phyloP scores from a whole-genome alignment of 2,888 invertebrate species.

The Cataglyphis rosenhaueri region DNA sequence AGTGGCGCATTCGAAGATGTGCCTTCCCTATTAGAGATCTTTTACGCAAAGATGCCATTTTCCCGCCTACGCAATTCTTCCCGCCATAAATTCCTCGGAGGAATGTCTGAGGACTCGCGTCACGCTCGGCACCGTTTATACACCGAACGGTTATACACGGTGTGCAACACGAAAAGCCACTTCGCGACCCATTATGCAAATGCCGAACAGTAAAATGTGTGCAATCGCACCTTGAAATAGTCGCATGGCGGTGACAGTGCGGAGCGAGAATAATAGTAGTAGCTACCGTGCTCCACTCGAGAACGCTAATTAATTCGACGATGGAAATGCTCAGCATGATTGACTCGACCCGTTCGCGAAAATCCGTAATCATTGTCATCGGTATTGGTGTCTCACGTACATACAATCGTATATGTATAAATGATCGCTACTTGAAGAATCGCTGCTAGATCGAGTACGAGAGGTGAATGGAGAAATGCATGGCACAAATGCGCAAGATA shows the following conservation, averaged over 20 bases:
- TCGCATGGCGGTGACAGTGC: neutral
- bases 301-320: slow-evolving; percentile 11
- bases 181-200: slow-evolving; percentile 73
- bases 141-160: slow-evolving; percentile 22
- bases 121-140: neutral
- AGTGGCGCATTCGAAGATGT: neutral
- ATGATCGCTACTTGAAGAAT: neutral
- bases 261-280: neutral
- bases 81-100: neutral
- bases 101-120: slow-evolving; percentile 10
- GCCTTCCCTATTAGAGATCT: slow-evolving; percentile 27
- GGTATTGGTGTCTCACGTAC: neutral
- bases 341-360: neutral
- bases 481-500: slow-evolving; percentile 24
- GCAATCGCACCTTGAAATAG: slow-evolving; percentile 26
- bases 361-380: slow-evolving; percentile 14
- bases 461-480: slow-evolving; percentile 19
- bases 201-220: slow-evolving; percentile 33
- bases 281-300: neutral
- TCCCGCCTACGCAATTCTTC: slow-evolving; percentile 2
- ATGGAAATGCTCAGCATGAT: neutral
- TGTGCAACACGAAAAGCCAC: slow-evolving; percentile 71
- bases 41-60: slow-evolving; percentile 28
- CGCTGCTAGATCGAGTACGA: neutral
- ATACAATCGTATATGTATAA: neutral